Percentiles rank a stretch among this genome's conserved stretches.
These are phyloP conservation scores for Delichon dasypus DNA, from an alignment of 2,797 vertebrate genomes.

Conservation along the genomic window DNA sequence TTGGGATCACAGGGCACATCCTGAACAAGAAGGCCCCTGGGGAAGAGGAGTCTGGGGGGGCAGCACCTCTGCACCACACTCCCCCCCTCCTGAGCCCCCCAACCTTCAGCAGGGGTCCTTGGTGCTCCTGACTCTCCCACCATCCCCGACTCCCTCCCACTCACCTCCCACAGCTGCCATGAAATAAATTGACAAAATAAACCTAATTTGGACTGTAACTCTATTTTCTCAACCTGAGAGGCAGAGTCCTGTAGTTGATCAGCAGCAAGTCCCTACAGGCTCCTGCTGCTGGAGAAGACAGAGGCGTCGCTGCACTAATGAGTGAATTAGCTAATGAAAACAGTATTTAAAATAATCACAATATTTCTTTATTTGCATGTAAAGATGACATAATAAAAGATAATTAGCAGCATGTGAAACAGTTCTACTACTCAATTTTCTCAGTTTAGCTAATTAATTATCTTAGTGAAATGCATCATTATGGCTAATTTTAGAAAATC, in stretches of 20 bases:
- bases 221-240: neutral
- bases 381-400: conserved; percentile 79
- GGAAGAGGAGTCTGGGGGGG: neutral
- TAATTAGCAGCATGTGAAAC: conserved; percentile 79
- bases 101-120: neutral
- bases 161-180: accelerated
- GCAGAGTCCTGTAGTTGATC: neutral
- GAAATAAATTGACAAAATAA: neutral
- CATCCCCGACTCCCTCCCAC: accelerated
- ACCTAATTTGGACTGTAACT: neutral
- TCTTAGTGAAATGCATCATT: conserved; percentile 78
- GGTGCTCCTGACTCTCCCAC: neutral
- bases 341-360: conserved; percentile 77
- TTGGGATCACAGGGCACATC: accelerated
- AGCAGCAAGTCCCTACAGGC: neutral
- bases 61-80: neutral
- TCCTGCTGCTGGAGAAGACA: neutral
- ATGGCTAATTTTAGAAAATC: conserved; percentile 78
- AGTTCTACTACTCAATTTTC: conserved; percentile 78
- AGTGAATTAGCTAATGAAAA: conserved; percentile 75
- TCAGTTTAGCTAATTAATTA: conserved; percentile 82
- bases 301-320: conserved; percentile 31
- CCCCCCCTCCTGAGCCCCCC: accelerated
- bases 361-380: conserved; percentile 80
- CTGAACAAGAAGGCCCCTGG: neutral